A percentile compares a stretch with the other conserved stretches of the same genome.
Conservation (phyloP, 1,140 invertebrate species). For the Drosophila lini region DNA sequence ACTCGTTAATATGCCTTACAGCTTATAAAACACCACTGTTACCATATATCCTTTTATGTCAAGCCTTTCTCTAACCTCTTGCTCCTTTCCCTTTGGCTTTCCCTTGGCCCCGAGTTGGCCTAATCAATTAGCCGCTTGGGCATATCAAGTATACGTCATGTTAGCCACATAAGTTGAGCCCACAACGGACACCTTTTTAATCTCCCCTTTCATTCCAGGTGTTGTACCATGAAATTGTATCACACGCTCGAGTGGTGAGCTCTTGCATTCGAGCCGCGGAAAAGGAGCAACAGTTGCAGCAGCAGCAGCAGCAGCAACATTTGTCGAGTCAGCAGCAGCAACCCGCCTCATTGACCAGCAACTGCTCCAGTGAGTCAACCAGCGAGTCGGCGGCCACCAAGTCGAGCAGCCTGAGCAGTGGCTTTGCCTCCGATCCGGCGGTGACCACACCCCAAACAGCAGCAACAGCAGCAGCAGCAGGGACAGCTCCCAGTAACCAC, state of each 20-base stretch:
- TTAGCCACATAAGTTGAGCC: slow-evolving; percentile 41
- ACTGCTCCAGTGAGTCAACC: slow-evolving; percentile 76
- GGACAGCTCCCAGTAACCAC: slow-evolving; percentile 40
- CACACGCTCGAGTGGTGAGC: slow-evolving; percentile 89
- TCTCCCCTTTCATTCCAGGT: slow-evolving; percentile 85
- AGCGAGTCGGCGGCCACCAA: slow-evolving; percentile 70
- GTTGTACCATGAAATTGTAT: slow-evolving; percentile 90
- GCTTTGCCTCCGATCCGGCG: slow-evolving; percentile 58
- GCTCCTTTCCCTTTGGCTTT: slow-evolving; percentile 4
- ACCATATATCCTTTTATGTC: slow-evolving; percentile 12
- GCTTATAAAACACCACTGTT: not conserved
- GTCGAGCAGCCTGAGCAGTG: slow-evolving; percentile 71
- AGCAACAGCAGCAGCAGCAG: slow-evolving; percentile 72
- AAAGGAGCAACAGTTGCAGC: slow-evolving; percentile 66
- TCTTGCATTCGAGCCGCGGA: slow-evolving; percentile 86
- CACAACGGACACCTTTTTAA: slow-evolving; percentile 43
- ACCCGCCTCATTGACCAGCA: slow-evolving; percentile 73
- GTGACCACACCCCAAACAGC: slow-evolving; percentile 69
- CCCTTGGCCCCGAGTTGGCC: slow-evolving; percentile 1
- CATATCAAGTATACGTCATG: slow-evolving; percentile 58
- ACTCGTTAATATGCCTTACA: not conserved
- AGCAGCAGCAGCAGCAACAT: slow-evolving; percentile 57
- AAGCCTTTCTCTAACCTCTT: slow-evolving; percentile 21
- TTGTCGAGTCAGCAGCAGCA: slow-evolving; percentile 52
- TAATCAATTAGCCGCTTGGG: slow-evolving; percentile 38